Percentiles rank a stretch among this genome's conserved stretches.
Evolutionary conservation across 2,888 invertebrate genomes (phyloP).

Genomic region (Drosophila prostipennis): DNA sequence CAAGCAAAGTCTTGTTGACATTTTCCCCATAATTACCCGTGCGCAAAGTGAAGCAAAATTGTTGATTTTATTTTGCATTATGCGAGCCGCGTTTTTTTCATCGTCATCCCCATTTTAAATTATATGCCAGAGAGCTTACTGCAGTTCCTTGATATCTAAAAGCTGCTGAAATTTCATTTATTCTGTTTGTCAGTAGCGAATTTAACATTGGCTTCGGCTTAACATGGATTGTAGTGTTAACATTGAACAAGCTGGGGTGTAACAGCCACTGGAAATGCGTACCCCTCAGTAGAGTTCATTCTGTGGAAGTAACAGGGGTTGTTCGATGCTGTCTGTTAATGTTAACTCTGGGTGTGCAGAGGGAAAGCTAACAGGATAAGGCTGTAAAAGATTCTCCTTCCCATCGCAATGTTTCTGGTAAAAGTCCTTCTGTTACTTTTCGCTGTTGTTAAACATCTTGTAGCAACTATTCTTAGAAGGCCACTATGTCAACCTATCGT

Average conservation of each 20-base stretch:
- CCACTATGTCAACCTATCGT: background rate
- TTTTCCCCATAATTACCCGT: conserved; percentile 78
- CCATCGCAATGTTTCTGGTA: background rate
- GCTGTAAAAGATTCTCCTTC: conserved; percentile 1
- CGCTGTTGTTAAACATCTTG: background rate
- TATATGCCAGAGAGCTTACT: conserved; percentile 32
- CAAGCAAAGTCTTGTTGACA: conserved; percentile 72
- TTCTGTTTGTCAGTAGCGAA: conserved; percentile 18
- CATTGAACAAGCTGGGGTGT: background rate
- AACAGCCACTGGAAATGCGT: conserved; percentile 50
- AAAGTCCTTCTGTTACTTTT: background rate
- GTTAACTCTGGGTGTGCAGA: background rate
- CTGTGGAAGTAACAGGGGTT: conserved; percentile 45
- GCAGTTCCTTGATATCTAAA: conserved; percentile 37
- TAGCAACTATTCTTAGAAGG: background rate
- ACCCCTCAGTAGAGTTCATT: conserved; percentile 62
- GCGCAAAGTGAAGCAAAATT: conserved; percentile 73
- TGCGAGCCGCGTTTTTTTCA: conserved; percentile 27
- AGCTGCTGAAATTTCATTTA: conserved; percentile 27
- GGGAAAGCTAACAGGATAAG: background rate
- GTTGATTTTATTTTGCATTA: conserved; percentile 76
- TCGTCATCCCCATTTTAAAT: conserved; percentile 26
- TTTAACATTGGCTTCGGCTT: conserved; percentile 16
- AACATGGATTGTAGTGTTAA: conserved; percentile 9
- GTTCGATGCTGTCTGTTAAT: conserved; percentile 9